Percentiles rank a stretch among this genome's conserved stretches.
Evolutionary conservation across 1,140 invertebrate species (phyloP).

Genomic region (Apis dorsata): DNA sequence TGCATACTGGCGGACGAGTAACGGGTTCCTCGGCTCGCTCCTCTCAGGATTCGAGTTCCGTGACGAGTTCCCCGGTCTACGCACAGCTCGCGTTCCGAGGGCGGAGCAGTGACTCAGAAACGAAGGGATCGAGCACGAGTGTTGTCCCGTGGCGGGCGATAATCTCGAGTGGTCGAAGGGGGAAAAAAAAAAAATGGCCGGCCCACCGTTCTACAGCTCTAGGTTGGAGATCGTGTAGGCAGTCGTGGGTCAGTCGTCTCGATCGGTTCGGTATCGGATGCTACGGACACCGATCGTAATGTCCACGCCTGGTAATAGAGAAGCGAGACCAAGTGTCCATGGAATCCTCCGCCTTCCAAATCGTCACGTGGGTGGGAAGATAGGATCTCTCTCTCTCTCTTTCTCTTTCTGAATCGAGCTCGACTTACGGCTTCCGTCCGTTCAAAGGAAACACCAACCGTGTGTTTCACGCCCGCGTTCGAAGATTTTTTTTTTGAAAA

Average conservation of each 20-base stretch:
- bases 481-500: not conserved
- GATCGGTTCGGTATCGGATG: constrained; percentile 56
- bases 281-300: constrained; percentile 60
- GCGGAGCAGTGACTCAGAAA: constrained; percentile 57
- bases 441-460: constrained; percentile 38
- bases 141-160: constrained; percentile 46
- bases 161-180: constrained; percentile 54
- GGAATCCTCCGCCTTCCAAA: constrained; percentile 51
- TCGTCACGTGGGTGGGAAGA: constrained; percentile 59
- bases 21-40: constrained; percentile 14
- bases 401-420: constrained; percentile 29
- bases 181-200: constrained; percentile 45
- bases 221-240: constrained; percentile 54
- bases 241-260: constrained; percentile 27
- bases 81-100: constrained; percentile 31
- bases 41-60: constrained; percentile 11
- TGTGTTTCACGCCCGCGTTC: constrained; percentile 28
- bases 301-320: constrained; percentile 43
- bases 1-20: not conserved
- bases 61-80: constrained; percentile 42
- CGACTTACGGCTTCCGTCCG: constrained; percentile 64
- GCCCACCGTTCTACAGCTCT: constrained; percentile 53
- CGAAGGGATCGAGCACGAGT: constrained; percentile 38
- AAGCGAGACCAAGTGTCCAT: constrained; percentile 28
- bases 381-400: constrained; percentile 46